Evolutionary conservation across 35 echinoderm and acorn worm species (phyloP), one percentile per base, ranked within the genome.

Genomic region (Ptychodera flava): DNA sequence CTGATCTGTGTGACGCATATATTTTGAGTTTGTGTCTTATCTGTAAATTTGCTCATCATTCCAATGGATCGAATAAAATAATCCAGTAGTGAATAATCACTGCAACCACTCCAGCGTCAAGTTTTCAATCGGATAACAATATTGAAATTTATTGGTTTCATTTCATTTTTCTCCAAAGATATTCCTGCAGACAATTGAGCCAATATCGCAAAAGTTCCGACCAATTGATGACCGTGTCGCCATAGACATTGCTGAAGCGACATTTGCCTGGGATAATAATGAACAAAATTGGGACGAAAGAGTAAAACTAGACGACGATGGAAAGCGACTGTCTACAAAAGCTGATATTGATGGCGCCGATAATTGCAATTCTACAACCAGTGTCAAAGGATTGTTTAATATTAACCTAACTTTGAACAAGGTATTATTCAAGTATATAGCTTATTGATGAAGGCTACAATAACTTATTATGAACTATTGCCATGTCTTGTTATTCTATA

Each of bases 251-350:
- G 85, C 79, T 28, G 85, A 92, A n/a, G 95, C 79, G 28, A 86
- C 88, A 15, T 92, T 97, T 31, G 92, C 87, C 0, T 97, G 95
- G 95, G 95, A 97, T 85, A 97, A 93, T 29, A 64, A 89, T 15
- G 91, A 97, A 37, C 90, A 81, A 15, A 85, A 81, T 16, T 80
- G 88, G 15, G 12, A 31, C 22, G 28, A 87, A 29, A 64, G 82
- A 22, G 29, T 81, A 32, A 88, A 92, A n/a, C 38, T 85, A 16
- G 85, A 92, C 16, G 87, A 92, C 10, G 27, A n/a, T n/a, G n/a
- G n/a, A n/a, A n/a, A n/a, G n/a, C n/a, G n/a, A n/a, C n/a, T n/a
- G n/a, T n/a, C n/a, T n/a, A n/a, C n/a, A n/a, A n/a, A 83, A 1
- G 86, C 85, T 85, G 28, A 75, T 16, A 83, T 53, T n/a, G n/a